A percentile compares a stretch with the other conserved stretches of the same genome.
Conservation (phyloP, 2,797 vertebrate species). For the Chelon labrosus region DNA sequence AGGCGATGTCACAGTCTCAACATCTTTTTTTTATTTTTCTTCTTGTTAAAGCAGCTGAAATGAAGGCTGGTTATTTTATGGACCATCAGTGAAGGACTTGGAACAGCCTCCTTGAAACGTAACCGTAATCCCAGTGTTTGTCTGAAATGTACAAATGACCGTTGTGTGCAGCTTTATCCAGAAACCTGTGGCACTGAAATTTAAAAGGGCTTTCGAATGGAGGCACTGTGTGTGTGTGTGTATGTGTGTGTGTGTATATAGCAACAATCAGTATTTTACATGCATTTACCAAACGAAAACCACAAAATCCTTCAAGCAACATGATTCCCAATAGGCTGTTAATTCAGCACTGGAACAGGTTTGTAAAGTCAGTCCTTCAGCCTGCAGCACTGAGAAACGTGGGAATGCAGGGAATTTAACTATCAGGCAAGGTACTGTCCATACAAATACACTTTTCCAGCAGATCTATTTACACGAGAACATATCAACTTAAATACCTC, state of each 20-base stretch:
- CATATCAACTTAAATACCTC: constrained; percentile 71
- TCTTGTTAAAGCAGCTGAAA: constrained; percentile 21
- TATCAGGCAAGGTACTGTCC: constrained; percentile 27
- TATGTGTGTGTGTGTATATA: neutral
- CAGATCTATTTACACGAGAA: constrained; percentile 76
- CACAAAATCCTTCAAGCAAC: constrained; percentile 25
- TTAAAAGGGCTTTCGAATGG: constrained; percentile 17
- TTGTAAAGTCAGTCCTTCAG: constrained; percentile 25
- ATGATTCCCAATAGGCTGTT: constrained; percentile 34
- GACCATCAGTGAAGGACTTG: neutral
- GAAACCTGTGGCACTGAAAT: constrained; percentile 25
- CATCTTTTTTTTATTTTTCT: neutral
- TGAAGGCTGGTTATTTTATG: neutral
- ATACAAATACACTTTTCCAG: constrained; percentile 51
- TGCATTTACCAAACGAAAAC: constrained; percentile 40
- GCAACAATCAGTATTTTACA: constrained; percentile 36
- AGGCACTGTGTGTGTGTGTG: neutral
- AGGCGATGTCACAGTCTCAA: constrained; percentile 15
- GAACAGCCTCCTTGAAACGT: neutral
- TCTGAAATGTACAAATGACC: constrained; percentile 5
- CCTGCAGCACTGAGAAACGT: constrained; percentile 47
- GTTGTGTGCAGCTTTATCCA: constrained; percentile 11
- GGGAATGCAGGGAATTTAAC: constrained; percentile 67
- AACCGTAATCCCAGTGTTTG: constrained; percentile 10
- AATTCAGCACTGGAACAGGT: constrained; percentile 33